Evolutionary conservation across 2,113 vertebrate genomes (phyloP).

Genomic region (Coryphaenoides rupestris): DNA sequence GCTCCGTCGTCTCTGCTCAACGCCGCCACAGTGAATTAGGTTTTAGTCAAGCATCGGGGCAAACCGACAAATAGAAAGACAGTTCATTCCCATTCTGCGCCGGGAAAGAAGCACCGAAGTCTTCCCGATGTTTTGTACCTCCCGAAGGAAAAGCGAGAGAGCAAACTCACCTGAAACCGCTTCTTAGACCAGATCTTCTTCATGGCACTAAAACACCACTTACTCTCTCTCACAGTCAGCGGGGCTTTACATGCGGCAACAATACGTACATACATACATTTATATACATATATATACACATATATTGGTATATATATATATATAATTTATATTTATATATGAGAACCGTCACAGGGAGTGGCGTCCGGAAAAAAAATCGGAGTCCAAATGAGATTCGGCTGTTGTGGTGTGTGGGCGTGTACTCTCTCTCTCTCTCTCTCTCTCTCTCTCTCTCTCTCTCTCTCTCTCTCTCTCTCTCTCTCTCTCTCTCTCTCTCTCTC

Average conservation of each 20-base stretch:
- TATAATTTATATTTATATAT: too few species aligned
- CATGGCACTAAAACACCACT: conserved; percentile 70
- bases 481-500: background rate
- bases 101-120: background rate
- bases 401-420: background rate
- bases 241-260: background rate
- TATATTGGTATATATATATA: too few species aligned
- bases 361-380: background rate
- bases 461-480: background rate
- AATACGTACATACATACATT: background rate
- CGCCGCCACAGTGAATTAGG: conserved; percentile 5
- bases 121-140: background rate
- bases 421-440: too few species aligned
- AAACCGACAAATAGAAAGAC: background rate
- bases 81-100: background rate
- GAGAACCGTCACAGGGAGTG: background rate
- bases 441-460: background rate
- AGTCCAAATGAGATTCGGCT: conserved; percentile 1
- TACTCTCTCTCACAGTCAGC: conserved; percentile 28
- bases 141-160: too few species aligned
- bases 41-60: conserved; percentile 42
- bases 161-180: conserved; percentile 88
- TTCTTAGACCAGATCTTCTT: conserved; percentile 99
- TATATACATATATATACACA: too few species aligned
- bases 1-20: background rate